phyloP scores from a whole-genome alignment of 2,113 vertebrate species.

The Leptobrachium ailaonicum region DNA sequence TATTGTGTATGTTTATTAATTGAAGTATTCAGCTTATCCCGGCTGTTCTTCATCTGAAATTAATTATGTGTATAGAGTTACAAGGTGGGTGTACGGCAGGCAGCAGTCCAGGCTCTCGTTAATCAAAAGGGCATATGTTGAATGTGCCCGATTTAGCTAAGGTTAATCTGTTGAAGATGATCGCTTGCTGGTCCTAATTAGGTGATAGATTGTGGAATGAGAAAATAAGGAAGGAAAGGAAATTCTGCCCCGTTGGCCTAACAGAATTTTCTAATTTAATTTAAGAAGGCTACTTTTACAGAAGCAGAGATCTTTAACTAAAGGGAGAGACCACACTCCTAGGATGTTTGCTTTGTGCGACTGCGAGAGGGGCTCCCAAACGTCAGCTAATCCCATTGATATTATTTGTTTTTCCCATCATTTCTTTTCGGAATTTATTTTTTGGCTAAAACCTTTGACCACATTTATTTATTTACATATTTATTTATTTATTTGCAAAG shows the following conservation, averaged over 20 bases:
- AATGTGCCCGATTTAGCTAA: conserved; percentile 80
- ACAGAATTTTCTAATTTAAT: conserved; percentile 89
- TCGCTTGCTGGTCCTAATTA: conserved; percentile 80
- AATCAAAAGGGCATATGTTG: conserved; percentile 85
- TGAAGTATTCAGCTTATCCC: conserved; percentile 66
- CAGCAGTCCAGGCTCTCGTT: conserved; percentile 74
- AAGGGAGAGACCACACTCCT: conserved; percentile 68
- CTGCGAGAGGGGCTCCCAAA: no score
- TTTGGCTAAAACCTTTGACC: no score
- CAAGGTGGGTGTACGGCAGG: conserved; percentile 75
- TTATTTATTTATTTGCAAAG: no score
- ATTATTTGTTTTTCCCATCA: no score
- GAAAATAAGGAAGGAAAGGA: conserved; percentile 80
- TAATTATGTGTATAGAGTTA: conserved; percentile 84
- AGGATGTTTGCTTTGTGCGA: background rate
- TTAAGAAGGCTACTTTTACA: conserved; percentile 78
- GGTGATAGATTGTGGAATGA: conserved; percentile 78
- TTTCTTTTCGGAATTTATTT: no score
- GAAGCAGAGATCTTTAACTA: conserved; percentile 80
- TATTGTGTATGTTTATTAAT: conserved; percentile 71
- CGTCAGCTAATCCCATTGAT: no score
- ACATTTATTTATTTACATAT: no score
- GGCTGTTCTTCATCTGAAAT: conserved; percentile 79
- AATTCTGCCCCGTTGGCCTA: conserved; percentile 74
- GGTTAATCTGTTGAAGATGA: conserved; percentile 85